Percentiles rank a stretch among this genome's conserved stretches.
Evolutionary conservation across 2,113 vertebrate genomes (phyloP).

Genomic region (Epinephelus lanceolatus): DNA sequence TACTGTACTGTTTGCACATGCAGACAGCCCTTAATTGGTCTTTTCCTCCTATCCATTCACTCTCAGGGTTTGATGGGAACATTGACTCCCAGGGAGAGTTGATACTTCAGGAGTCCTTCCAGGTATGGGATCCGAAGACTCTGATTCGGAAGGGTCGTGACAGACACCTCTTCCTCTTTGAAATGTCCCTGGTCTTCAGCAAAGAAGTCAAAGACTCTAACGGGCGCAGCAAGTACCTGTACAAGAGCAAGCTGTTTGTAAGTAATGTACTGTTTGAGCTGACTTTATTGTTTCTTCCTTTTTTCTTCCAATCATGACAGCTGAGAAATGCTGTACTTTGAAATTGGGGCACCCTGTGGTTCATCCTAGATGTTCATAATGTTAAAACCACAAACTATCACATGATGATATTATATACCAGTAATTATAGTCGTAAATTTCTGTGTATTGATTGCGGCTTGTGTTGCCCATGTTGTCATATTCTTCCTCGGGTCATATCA

Average conservation of each 20-base stretch:
- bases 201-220: constrained; percentile 99
- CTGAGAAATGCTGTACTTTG: background rate
- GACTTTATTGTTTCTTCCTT: background rate
- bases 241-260: constrained; percentile 99
- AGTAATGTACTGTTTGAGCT: constrained; percentile 74
- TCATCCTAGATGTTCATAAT: background rate
- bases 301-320: background rate
- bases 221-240: constrained; percentile 98
- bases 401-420: background rate
- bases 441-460: background rate
- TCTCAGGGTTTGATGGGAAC: constrained; percentile 96
- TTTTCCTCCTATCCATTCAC: background rate
- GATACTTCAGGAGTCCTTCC: constrained; percentile 99
- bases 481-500: background rate
- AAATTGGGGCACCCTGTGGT: background rate
- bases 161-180: constrained; percentile 98
- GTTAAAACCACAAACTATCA: background rate
- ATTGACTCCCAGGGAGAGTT: constrained; percentile 99
- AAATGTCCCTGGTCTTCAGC: constrained; percentile 98
- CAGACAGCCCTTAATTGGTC: background rate
- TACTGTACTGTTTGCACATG: background rate
- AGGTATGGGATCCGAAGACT: constrained; percentile 99
- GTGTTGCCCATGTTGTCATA: background rate
- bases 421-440: background rate
- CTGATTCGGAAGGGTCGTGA: constrained; percentile 97